A percentile compares a stretch with the other conserved stretches of the same genome.
These are phyloP conservation scores for Hetaerina titia DNA, from an alignment of 2,888 invertebrate genomes.

Conservation along the genomic window DNA sequence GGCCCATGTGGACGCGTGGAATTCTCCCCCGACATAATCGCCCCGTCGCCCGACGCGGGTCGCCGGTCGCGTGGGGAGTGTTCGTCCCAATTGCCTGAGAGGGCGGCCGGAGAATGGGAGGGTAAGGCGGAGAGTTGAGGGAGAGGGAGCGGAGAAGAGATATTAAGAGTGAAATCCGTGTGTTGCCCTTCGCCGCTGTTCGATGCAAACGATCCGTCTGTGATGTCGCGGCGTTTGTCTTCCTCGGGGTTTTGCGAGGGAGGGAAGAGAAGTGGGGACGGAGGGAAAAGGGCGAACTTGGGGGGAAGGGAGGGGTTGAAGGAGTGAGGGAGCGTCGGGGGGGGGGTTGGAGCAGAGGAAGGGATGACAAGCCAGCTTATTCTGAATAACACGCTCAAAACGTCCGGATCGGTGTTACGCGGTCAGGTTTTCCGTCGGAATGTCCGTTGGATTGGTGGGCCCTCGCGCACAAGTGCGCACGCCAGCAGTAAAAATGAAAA, in stretches of 20 bases:
- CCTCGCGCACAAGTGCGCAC: background rate
- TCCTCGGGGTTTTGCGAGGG: background rate
- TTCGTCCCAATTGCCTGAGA: background rate
- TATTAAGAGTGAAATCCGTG: conserved; percentile 32
- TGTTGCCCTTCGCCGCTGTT: conserved; percentile 1
- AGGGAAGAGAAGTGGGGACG: too few species aligned
- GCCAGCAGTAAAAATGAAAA: background rate
- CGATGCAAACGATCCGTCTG: conserved; percentile 35
- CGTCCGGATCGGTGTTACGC: conserved; percentile 27
- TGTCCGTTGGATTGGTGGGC: background rate
- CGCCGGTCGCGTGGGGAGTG: background rate
- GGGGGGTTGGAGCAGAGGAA: background rate
- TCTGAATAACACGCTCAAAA: conserved; percentile 9
- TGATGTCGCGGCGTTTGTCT: conserved; percentile 39
- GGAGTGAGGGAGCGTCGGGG: background rate
- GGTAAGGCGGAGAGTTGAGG: background rate
- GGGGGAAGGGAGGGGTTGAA: background rate
- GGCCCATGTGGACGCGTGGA: background rate
- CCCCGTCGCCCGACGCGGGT: conserved; percentile 10
- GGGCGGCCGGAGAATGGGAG: background rate
- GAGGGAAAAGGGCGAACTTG: too few species aligned
- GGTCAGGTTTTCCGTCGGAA: conserved; percentile 27
- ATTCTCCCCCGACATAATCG: background rate
- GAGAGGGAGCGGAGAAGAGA: background rate
- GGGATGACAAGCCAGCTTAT: conserved; percentile 21